Base-by-base conservation (phyloP, 2,888 invertebrate species). In the Diogma glabrata region DNA sequence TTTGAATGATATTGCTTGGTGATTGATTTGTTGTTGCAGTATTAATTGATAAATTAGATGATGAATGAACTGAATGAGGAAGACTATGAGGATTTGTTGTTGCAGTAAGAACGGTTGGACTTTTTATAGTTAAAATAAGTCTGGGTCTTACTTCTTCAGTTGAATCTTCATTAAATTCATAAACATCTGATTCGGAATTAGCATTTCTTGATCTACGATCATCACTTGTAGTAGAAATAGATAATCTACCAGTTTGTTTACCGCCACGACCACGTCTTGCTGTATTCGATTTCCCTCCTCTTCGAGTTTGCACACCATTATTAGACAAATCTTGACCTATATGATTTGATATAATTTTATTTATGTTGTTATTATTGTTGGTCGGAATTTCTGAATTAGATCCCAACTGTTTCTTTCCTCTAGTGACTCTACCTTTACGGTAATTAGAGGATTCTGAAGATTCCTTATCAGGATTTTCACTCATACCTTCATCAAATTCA, bases 151-250 rank as follows among this genome's bases (percentile, higher is more conserved):
- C 75, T 62, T 87, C 87, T 62, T 92, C 91, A 36, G 84, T 85
- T 5, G 88, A 87, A 65, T 92, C 92, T 63, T 92, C 92, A 58
- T 87, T 83, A 64, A 93, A 93, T 65, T 92, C 92, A 64, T 92
- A 93, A 3, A 93, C 79, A 63, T 92, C 92, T 9, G 84, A 81
- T 53, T 65, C 64, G 10, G 57, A 55, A 49, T 51, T 64, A 43
- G 62, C 60, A 54, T 52, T 65, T 9, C 64, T 65, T 0, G 64
- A 64, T 30, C 72, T 69, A 57, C 73, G 70, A 4, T 74, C 74
- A 3, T 71, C 69, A n/a, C 53, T 46, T 49, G 38, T 52, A 52
- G 22, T 57, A 23, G 51, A 26, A 26, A 23, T 28, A 30, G 47
- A 20, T n/a, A 50, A 4, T 19, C 38, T 28, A 10, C 47, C 50